These are phyloP conservation scores for Margarornis squamiger DNA, from an alignment of 2,797 vertebrate genomes.

Conservation along the genomic window DNA sequence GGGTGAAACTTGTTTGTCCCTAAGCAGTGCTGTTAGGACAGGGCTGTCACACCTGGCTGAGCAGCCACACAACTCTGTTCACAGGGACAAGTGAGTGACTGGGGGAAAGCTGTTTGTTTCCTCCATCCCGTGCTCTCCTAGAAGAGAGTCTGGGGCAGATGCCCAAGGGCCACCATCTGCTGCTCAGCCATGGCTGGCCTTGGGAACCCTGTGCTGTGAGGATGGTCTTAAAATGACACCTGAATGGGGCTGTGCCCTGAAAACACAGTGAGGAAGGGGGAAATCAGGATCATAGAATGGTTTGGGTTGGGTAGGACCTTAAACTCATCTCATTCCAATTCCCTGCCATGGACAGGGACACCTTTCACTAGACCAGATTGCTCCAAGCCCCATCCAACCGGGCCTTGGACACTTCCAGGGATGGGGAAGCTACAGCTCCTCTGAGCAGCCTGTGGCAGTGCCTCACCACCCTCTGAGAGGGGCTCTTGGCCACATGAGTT, in stretches of 20 bases:
- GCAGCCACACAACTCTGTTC: not conserved
- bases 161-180: not conserved
- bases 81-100: rapidly evolving
- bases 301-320: not conserved
- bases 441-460: not conserved
- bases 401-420: not conserved
- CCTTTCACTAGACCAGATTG: not conserved
- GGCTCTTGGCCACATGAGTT: not conserved
- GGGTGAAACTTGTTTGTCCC: not conserved
- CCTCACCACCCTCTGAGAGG: not conserved
- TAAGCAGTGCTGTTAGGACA: not conserved
- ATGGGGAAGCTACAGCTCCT: not conserved
- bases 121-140: not conserved
- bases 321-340: not conserved
- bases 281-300: not conserved
- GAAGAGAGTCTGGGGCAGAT: not conserved
- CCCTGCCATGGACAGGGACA: not conserved
- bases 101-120: not conserved
- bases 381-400: not conserved
- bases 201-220: not conserved
- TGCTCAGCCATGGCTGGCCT: not conserved
- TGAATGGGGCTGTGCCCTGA: not conserved
- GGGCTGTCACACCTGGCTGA: not conserved
- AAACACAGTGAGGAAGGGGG: not conserved
- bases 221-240: not conserved